Evolutionary conservation across 1,140 invertebrate genomes (phyloP).

Genomic region (Charaxes varanes): DNA sequence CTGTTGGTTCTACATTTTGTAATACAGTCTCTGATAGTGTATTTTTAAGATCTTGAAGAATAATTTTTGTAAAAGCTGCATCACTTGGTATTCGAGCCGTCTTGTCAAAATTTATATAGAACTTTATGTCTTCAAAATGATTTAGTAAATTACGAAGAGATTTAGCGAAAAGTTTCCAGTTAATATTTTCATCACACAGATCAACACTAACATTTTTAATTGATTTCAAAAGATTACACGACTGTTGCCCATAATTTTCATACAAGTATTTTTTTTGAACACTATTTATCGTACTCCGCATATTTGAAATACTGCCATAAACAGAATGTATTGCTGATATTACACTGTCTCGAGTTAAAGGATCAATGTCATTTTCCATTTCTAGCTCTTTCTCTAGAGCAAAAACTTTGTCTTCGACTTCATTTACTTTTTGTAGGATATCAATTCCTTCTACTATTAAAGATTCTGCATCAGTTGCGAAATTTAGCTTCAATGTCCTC

Average conservation of each 20-base stretch:
- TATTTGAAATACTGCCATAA: constrained; percentile 57
- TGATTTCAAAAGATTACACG: constrained; percentile 37
- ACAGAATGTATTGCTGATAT: constrained; percentile 49
- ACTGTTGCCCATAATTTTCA: constrained; percentile 57
- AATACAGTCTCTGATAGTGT: constrained; percentile 26
- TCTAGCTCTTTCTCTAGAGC: constrained; percentile 46
- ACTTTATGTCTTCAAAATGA: constrained; percentile 67
- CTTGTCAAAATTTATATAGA: constrained; percentile 67
- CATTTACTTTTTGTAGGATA: constrained; percentile 39
- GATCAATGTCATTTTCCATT: constrained; percentile 17
- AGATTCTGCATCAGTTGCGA: constrained; percentile 33
- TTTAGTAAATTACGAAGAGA: constrained; percentile 48
- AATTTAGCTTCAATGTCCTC: constrained; percentile 33
- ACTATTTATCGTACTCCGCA: constrained; percentile 57
- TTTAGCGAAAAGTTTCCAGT: constrained; percentile 43
- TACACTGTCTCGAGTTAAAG: constrained; percentile 36
- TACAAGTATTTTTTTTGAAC: constrained; percentile 59
- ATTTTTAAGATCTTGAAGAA: constrained; percentile 42
- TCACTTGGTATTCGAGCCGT: constrained; percentile 59
- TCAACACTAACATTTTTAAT: constrained; percentile 40
- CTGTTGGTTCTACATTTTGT: constrained; percentile 15
- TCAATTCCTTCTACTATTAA: constrained; percentile 53
- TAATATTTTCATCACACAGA: constrained; percentile 19
- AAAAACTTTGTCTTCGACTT: constrained; percentile 55
- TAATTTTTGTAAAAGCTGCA: constrained; percentile 51